These are phyloP conservation scores for Galleria mellonella DNA, from an alignment of 1,140 invertebrate species.

Conservation along the genomic window DNA sequence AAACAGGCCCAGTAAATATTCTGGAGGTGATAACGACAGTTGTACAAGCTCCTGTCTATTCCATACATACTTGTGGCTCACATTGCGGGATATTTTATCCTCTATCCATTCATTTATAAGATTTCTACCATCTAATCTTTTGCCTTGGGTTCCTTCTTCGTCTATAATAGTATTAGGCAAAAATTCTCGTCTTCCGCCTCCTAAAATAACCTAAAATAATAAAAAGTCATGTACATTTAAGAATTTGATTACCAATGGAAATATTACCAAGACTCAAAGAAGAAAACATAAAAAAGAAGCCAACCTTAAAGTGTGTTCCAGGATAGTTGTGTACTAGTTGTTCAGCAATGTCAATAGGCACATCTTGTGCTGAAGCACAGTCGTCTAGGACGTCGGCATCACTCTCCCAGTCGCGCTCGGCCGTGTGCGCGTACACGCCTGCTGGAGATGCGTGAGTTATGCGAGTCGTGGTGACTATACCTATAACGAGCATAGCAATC, in stretches of 20 bases:
- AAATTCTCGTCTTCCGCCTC: slow-evolving; percentile 85
- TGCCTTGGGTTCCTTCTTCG: not conserved
- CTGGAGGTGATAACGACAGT: not conserved
- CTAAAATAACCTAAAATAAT: slow-evolving; percentile 76
- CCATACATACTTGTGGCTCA: not conserved
- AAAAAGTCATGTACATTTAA: slow-evolving; percentile 29
- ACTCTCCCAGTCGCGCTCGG: slow-evolving; percentile 86
- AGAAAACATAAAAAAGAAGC: not conserved
- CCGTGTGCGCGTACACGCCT: slow-evolving; percentile 82
- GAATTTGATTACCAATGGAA: too few species aligned
- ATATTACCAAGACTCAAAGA: too few species aligned
- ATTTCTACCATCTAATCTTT: not conserved
- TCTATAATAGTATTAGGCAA: slow-evolving; percentile 10
- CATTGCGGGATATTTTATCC: not conserved
- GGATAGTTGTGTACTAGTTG: slow-evolving; percentile 83
- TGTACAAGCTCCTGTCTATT: not conserved
- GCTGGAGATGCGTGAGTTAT: slow-evolving; percentile 88
- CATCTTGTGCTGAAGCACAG: slow-evolving; percentile 35
- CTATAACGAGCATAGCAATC: slow-evolving; percentile 59
- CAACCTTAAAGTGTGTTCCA: slow-evolving; percentile 72
- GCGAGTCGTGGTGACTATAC: slow-evolving; percentile 86
- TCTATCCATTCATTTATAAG: not conserved
- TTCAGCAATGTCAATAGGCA: slow-evolving; percentile 82
- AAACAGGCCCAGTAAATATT: not conserved
- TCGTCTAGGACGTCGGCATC: slow-evolving; percentile 74